phyloP scores from a whole-genome alignment of 2,797 vertebrate species.

The Enteromius trimaculatus region DNA sequence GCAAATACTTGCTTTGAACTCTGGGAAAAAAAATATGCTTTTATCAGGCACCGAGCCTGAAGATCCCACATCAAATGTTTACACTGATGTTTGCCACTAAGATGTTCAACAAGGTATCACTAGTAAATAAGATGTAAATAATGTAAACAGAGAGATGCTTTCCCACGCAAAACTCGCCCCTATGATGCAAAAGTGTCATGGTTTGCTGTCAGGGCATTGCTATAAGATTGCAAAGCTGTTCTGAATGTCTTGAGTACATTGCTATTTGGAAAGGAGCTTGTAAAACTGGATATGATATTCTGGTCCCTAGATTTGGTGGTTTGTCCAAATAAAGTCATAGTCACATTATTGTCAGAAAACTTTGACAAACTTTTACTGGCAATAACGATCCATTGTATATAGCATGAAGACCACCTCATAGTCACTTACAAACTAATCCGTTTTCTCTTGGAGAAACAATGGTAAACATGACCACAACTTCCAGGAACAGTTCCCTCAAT shows the following conservation, averaged over 20 bases:
- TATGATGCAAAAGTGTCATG: neutral
- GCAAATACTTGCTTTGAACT: conserved; percentile 25
- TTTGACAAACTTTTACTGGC: neutral
- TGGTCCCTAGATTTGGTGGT: conserved; percentile 15
- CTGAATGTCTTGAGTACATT: neutral
- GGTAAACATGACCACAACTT: neutral
- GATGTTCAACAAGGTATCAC: neutral
- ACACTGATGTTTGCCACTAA: neutral
- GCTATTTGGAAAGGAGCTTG: neutral
- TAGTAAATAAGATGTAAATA: neutral
- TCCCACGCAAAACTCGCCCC: neutral
- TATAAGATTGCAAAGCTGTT: neutral
- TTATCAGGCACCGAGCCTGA: neutral
- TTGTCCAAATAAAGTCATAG: neutral
- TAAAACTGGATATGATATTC: neutral
- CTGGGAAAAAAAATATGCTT: neutral
- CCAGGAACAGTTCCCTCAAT: neutral
- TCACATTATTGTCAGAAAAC: neutral
- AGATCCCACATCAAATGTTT: neutral
- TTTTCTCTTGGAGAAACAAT: neutral
- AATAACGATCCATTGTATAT: neutral
- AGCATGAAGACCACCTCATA: neutral
- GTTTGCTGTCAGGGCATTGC: neutral
- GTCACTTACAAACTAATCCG: neutral
- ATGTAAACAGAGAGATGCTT: neutral